Evolutionary conservation across 1,140 invertebrate genomes (phyloP).

Genomic region (Diploscapter pachys): DNA sequence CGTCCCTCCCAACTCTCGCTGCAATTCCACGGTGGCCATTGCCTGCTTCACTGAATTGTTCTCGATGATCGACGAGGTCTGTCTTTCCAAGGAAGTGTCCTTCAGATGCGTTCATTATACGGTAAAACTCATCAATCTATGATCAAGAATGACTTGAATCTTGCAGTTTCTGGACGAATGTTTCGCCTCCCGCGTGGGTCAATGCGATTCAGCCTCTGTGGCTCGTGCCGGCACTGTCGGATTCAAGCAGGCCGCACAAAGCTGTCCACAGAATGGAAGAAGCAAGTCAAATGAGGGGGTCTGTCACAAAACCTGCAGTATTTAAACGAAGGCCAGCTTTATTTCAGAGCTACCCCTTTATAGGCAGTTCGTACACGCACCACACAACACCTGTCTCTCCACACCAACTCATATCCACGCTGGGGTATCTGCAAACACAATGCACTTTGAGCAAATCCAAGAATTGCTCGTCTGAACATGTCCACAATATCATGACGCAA

Average conservation of each 20-base stretch:
- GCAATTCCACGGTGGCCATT: constrained; percentile 21
- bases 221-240: constrained; percentile 16
- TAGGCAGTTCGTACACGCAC: constrained; percentile 15
- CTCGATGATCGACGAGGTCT: constrained; percentile 28
- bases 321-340: background rate
- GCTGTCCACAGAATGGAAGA: constrained; percentile 22
- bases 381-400: constrained; percentile 4
- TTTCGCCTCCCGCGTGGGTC: constrained; percentile 25
- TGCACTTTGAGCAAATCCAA: constrained; percentile 21
- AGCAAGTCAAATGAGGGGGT: constrained; percentile 10
- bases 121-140: constrained; percentile 7
- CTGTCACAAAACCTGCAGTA: background rate
- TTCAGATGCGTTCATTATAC: constrained; percentile 34
- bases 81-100: constrained; percentile 14
- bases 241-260: constrained; percentile 12
- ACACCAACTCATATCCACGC: constrained; percentile 6
- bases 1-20: constrained; percentile 18
- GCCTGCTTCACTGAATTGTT: constrained; percentile 30
- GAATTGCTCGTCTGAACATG: constrained; percentile 35
- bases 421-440: constrained; percentile 26
- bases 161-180: constrained; percentile 34
- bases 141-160: background rate
- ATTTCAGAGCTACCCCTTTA: background rate
- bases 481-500: constrained; percentile 25
- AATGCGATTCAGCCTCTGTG: constrained; percentile 18